These are phyloP conservation scores for Triplophysa yarkandensis DNA, from an alignment of 2,797 vertebrate genomes.

Conservation along the genomic window DNA sequence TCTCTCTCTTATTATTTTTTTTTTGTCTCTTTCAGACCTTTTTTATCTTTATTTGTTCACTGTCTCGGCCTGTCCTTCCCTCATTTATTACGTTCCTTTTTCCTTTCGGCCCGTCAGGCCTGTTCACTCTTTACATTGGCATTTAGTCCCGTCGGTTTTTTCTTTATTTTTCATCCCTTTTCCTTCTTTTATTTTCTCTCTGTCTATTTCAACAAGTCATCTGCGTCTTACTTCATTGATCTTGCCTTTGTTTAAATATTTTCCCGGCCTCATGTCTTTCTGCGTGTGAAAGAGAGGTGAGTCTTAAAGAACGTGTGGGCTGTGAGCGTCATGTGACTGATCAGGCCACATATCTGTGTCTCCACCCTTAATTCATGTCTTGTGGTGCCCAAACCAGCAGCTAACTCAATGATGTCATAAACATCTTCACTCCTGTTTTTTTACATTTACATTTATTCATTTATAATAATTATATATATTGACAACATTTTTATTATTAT, in stretches of 20 bases:
- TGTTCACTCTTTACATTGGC: conserved; percentile 44
- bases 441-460: too few relatives aligned
- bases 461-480: too few relatives aligned
- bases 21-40: conserved; percentile 57
- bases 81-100: conserved; percentile 37
- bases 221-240: conserved; percentile 17
- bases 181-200: conserved; percentile 33
- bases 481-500: too few relatives aligned
- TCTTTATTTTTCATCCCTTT: conserved; percentile 37
- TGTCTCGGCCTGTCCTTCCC: conserved; percentile 28
- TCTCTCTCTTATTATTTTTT: conserved; percentile 47
- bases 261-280: not conserved
- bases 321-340: conserved; percentile 70
- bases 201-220: conserved; percentile 19
- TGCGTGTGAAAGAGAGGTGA: not conserved
- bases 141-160: conserved; percentile 34
- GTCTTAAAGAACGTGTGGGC: conserved; percentile 12
- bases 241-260: conserved; percentile 1
- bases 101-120: conserved; percentile 25
- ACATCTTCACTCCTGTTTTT: conserved; percentile 17
- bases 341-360: conserved; percentile 61
- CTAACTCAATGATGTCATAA: conserved; percentile 18
- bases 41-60: conserved; percentile 45
- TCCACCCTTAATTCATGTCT: conserved; percentile 21
- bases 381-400: conserved; percentile 34